These are phyloP conservation scores for Oreocharis arfaki DNA, from an alignment of 2,113 vertebrate species.

Conservation along the genomic window DNA sequence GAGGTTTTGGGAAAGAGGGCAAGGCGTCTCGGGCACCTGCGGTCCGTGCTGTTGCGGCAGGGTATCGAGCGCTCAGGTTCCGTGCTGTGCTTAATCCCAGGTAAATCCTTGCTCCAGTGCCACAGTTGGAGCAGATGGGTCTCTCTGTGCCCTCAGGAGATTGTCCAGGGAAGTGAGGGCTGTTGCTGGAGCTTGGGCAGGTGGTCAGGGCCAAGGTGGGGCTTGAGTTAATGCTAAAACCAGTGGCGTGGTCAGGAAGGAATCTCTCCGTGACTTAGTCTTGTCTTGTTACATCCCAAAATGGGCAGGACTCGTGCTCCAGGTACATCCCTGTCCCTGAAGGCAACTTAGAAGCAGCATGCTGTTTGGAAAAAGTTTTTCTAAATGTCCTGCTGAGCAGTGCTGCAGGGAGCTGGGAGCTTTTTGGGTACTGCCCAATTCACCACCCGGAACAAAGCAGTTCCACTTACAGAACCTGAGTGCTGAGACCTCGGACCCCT, in stretches of 20 bases:
- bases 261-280: background rate
- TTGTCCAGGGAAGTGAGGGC: background rate
- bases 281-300: background rate
- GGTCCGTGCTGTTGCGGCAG: fast-evolving
- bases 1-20: background rate
- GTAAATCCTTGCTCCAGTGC: background rate
- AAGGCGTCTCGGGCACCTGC: fast-evolving
- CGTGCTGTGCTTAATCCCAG: background rate
- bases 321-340: background rate
- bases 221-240: background rate
- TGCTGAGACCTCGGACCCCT: background rate
- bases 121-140: background rate
- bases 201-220: fast-evolving
- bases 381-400: background rate
- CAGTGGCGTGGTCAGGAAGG: background rate
- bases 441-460: background rate
- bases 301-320: fast-evolving
- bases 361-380: background rate
- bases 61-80: fast-evolving
- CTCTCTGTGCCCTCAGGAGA: background rate
- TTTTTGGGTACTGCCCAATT: background rate
- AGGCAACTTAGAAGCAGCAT: background rate
- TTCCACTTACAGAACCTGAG: fast-evolving
- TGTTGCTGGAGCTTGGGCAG: background rate
- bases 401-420: background rate